Conservation (phyloP, 2,888 invertebrate genomes). For the Cephus rjabovi region DNA sequence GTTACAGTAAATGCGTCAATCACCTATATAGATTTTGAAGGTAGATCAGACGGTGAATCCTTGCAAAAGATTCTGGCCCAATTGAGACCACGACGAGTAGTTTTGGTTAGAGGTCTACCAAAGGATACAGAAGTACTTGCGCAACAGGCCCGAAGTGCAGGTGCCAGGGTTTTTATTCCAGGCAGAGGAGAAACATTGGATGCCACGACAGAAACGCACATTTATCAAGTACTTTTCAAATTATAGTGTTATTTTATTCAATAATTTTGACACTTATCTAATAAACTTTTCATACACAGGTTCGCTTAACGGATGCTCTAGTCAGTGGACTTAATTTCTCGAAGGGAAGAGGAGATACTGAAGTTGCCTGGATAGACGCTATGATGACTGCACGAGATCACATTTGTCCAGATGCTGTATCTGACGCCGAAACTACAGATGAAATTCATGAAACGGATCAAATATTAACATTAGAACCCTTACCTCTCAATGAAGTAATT, state of each 20-base stretch:
- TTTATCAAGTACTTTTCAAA: slow-evolving; percentile 84
- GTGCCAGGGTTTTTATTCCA: slow-evolving; percentile 86
- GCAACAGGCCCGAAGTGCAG: slow-evolving; percentile 76
- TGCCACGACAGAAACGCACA: slow-evolving; percentile 97
- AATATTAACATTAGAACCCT: slow-evolving; percentile 78
- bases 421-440: slow-evolving; percentile 68
- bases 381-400: slow-evolving; percentile 72
- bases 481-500: slow-evolving; percentile 66
- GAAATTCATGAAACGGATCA: slow-evolving; percentile 67
- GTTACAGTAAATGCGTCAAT: slow-evolving; percentile 87
- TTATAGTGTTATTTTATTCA: background rate
- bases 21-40: slow-evolving; percentile 97
- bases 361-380: slow-evolving; percentile 96
- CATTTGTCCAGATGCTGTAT: slow-evolving; percentile 71
- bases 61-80: slow-evolving; percentile 76
- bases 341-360: slow-evolving; percentile 85
- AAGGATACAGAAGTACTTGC: slow-evolving; percentile 79
- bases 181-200: slow-evolving; percentile 86
- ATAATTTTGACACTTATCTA: background rate
- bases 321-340: slow-evolving; percentile 90
- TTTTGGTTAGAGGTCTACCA: slow-evolving; percentile 79
- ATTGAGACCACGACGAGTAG: slow-evolving; percentile 76
- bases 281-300: slow-evolving; percentile 68
- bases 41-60: slow-evolving; percentile 88
- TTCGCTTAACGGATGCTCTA: slow-evolving; percentile 90